Percentiles rank a stretch among this genome's conserved stretches.
phyloP scores from a whole-genome alignment of 2,888 invertebrate species.

The Biston stratarius region DNA sequence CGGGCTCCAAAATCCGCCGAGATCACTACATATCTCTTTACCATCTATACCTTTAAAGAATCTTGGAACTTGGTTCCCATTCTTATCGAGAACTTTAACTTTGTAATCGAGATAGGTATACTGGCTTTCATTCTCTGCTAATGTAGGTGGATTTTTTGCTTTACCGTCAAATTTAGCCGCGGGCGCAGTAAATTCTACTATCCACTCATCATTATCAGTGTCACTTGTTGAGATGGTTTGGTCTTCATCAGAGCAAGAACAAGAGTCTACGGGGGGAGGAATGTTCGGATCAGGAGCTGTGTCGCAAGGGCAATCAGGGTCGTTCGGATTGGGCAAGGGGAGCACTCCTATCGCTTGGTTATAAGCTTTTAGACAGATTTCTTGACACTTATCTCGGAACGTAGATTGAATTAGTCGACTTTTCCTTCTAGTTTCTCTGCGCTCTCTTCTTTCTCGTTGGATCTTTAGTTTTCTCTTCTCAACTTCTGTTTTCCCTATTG shows the following conservation, averaged over 20 bases:
- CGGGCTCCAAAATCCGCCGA: constrained; percentile 79
- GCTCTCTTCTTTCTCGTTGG: constrained; percentile 72
- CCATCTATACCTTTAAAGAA: constrained; percentile 79
- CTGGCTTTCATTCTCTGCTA: constrained; percentile 63
- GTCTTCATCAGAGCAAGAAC: constrained; percentile 76
- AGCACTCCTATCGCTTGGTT: constrained; percentile 79
- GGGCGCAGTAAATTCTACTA: constrained; percentile 78
- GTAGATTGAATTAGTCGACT: constrained; percentile 74
- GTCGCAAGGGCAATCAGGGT: constrained; percentile 75
- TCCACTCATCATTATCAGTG: constrained; percentile 80
- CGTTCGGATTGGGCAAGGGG: constrained; percentile 73
- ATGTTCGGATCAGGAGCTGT: constrained; percentile 51
- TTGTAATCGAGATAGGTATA: constrained; percentile 79
- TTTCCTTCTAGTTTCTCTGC: constrained; percentile 76
- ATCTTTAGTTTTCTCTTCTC: constrained; percentile 70
- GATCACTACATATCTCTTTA: constrained; percentile 76
- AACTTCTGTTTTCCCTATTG: constrained; percentile 76
- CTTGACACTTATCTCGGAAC: constrained; percentile 79
- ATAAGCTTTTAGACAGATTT: constrained; percentile 81
- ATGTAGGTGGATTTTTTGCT: constrained; percentile 68
- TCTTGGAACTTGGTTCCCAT: constrained; percentile 74
- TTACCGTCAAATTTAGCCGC: constrained; percentile 71
- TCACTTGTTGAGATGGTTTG: constrained; percentile 68
- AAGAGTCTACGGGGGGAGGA: constrained; percentile 71
- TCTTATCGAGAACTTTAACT: constrained; percentile 75